Evolutionary conservation across 2,113 vertebrate genomes (phyloP).

Genomic region (Xerus inauris): DNA sequence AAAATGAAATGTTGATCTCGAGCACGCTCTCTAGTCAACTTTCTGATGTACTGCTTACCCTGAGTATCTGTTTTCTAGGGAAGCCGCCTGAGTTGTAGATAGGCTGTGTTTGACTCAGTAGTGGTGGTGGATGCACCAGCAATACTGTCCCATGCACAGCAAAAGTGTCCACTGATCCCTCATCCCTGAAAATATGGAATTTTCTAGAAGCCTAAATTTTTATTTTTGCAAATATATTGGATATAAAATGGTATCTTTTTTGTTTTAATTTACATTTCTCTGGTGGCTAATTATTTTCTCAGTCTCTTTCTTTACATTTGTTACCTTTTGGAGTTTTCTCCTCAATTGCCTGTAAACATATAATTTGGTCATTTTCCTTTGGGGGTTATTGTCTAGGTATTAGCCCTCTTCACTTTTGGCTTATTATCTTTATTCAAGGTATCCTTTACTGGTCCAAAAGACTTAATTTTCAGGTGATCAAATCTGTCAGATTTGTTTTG

Average conservation of each 20-base stretch:
- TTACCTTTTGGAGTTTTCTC: neutral
- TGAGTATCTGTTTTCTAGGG: neutral
- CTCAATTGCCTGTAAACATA: neutral
- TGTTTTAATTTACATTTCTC: neutral
- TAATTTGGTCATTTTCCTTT: neutral
- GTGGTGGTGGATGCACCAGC: neutral
- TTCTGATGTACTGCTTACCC: too few relatives aligned
- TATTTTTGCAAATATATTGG: neutral
- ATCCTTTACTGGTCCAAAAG: neutral
- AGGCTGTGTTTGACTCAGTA: too few relatives aligned
- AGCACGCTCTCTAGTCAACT: accelerated
- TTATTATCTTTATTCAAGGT: neutral
- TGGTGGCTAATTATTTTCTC: neutral
- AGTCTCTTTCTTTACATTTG: neutral
- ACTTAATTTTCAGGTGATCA: neutral
- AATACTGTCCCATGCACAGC: accelerated
- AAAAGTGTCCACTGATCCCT: accelerated
- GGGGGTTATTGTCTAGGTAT: neutral
- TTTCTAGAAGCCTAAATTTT: neutral
- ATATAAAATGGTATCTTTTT: neutral
- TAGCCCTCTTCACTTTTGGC: neutral
- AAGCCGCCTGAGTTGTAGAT: neutral
- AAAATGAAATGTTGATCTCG: neutral
- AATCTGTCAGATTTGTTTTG: neutral
- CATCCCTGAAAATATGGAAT: neutral